Conservation (phyloP, 2,797 vertebrate genomes). For the Rhabdophis nuchalis region DNA sequence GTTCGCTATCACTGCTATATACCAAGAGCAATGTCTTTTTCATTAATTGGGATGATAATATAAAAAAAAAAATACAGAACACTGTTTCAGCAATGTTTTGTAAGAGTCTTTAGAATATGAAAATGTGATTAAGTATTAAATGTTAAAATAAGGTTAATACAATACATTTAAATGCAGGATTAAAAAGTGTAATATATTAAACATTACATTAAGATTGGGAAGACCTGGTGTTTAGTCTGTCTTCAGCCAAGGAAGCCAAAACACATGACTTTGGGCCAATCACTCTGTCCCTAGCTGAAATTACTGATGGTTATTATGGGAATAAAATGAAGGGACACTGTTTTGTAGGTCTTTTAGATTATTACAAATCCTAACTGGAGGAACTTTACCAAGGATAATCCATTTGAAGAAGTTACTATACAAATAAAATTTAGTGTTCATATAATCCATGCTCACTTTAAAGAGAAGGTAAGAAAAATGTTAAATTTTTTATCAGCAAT, state of each 20-base stretch:
- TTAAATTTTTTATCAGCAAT: not conserved
- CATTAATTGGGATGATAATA: not conserved
- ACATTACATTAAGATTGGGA: not conserved
- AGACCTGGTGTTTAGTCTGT: not conserved
- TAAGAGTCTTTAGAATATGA: not conserved
- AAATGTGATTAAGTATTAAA: not conserved
- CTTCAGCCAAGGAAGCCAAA: not conserved
- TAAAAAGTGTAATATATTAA: not conserved
- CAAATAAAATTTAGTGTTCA: not conserved
- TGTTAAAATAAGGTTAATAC: not conserved
- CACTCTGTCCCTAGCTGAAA: not conserved
- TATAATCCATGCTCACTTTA: not conserved
- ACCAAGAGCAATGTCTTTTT: not conserved
- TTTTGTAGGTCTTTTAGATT: not conserved
- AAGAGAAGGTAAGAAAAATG: not conserved
- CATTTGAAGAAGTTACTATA: not conserved
- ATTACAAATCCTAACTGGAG: not conserved
- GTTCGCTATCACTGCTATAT: no score
- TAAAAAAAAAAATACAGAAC: not conserved
- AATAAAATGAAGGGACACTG: not conserved
- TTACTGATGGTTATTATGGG: not conserved
- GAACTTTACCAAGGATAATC: not conserved
- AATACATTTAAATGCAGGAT: not conserved
- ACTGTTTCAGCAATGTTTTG: not conserved
- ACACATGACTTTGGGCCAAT: not conserved